Evolutionary conservation across 92 coral and sea anemone genomes (phyloP).

Genomic region (Heliopora coerulea): DNA sequence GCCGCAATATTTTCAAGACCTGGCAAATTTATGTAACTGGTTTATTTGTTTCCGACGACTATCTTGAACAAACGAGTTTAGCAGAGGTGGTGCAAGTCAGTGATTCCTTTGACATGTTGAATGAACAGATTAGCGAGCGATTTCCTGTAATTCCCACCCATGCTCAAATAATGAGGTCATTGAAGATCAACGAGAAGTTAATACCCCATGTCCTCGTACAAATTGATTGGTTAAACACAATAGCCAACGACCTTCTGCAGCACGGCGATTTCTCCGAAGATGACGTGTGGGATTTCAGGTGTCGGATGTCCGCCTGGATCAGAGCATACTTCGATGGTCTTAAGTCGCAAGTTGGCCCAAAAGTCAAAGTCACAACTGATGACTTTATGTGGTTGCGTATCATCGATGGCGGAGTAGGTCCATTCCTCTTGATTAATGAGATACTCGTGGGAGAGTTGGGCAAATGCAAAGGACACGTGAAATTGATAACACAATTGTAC

Average conservation of each 20-base stretch:
- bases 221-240: slow-evolving; percentile 6
- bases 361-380: background rate
- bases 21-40: background rate
- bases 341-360: background rate
- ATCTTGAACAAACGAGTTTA: background rate
- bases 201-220: background rate
- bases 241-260: background rate
- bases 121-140: background rate
- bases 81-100: background rate
- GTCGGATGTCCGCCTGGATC: background rate
- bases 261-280: background rate
- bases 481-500: slow-evolving; percentile 1
- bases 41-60: background rate
- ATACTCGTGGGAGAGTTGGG: background rate
- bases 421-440: background rate
- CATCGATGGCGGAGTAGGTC: background rate
- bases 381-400: slow-evolving; percentile 12
- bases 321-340: background rate
- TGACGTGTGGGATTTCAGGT: background rate
- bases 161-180: background rate
- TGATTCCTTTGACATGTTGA: background rate
- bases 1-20: background rate
- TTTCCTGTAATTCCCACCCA: background rate
- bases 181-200: background rate
- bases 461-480: background rate